Evolutionary conservation across 1,140 invertebrate species (phyloP).

Genomic region (Helicoverpa armigera): DNA sequence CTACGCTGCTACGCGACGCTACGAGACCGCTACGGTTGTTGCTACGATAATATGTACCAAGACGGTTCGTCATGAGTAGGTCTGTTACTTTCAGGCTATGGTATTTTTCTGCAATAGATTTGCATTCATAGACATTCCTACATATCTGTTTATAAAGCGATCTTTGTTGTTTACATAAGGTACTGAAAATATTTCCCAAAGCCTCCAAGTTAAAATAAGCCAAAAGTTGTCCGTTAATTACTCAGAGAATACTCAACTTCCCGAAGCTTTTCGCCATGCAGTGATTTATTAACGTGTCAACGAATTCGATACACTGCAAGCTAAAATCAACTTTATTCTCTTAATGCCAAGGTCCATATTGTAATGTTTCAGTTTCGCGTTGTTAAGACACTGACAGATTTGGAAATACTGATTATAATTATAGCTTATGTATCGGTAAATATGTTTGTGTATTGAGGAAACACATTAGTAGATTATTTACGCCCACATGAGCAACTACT

Average conservation of each 20-base stretch:
- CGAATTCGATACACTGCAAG: neutral
- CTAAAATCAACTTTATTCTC: neutral
- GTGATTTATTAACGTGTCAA: conserved; percentile 25
- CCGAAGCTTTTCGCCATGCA: neutral
- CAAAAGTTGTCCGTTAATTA: conserved; percentile 1
- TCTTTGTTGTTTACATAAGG: too few relatives aligned
- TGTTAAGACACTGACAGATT: conserved; percentile 6
- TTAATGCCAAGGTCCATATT: neutral
- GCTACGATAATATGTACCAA: neutral
- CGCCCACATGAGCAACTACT: neutral
- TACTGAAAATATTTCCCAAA: neutral
- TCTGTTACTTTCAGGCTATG: too few relatives aligned
- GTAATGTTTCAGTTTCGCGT: neutral
- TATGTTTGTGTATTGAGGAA: conserved; percentile 16
- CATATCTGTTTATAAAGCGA: too few relatives aligned
- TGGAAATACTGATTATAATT: neutral
- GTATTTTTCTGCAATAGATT: too few relatives aligned
- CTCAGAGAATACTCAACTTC: conserved; percentile 1
- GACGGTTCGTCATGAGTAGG: neutral
- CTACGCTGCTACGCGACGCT: conserved; percentile 22
- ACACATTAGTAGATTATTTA: neutral
- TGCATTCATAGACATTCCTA: too few relatives aligned
- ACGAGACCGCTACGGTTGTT: conserved; percentile 19
- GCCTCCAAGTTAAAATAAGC: conserved; percentile 7
- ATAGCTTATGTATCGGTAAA: neutral